These are phyloP conservation scores for Micrastur ruficollis DNA, from an alignment of 2,797 vertebrate species.

Conservation along the genomic window DNA sequence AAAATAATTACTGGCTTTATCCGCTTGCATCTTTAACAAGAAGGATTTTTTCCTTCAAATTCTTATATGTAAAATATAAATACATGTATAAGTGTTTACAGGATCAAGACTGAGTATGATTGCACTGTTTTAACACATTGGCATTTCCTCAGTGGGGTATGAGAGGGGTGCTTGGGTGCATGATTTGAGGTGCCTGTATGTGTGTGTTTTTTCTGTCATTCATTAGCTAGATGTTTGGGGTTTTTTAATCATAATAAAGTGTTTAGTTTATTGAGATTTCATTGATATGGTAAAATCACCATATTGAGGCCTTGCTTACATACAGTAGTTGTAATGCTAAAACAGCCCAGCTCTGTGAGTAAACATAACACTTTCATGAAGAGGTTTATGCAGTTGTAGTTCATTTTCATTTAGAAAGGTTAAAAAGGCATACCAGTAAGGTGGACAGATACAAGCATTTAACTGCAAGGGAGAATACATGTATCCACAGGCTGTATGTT, in stretches of 20 bases:
- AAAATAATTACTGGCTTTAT: not conserved
- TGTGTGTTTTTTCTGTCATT: not conserved
- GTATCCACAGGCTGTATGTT: not conserved
- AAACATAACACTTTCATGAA: not conserved
- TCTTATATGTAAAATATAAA: not conserved
- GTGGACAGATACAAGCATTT: not conserved
- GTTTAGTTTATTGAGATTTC: not conserved
- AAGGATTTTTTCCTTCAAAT: not conserved
- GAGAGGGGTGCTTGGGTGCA: not conserved
- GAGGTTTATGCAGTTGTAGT: not conserved
- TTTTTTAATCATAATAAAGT: not conserved
- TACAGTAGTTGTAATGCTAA: not conserved
- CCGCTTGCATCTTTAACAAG: not conserved
- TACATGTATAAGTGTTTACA: not conserved
- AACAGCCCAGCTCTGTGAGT: not conserved
- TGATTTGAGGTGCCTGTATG: not conserved
- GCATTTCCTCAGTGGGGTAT: not conserved
- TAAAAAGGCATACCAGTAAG: not conserved
- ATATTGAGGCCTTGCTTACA: not conserved
- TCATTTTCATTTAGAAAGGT: not conserved
- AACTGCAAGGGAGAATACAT: not conserved
- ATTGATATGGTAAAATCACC: not conserved
- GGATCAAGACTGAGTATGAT: not conserved
- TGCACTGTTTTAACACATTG: not conserved
- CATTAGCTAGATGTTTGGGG: not conserved